Evolutionary conservation across 1,140 invertebrate species (phyloP), one percentile per base, ranked within the genome.

Genomic region (Ooceraea biroi): DNA sequence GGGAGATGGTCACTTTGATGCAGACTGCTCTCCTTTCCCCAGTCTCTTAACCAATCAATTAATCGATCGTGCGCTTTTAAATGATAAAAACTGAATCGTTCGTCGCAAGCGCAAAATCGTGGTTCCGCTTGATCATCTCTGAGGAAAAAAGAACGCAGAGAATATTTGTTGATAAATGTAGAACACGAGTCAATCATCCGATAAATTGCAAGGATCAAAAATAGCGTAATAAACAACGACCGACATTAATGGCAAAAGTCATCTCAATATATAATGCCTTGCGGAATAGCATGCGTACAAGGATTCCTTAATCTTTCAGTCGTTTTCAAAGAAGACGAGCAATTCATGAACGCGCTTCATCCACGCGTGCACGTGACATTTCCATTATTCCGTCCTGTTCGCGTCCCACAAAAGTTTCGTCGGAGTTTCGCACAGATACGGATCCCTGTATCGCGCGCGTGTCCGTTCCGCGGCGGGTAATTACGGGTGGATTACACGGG

Each of bases 391-490:
- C 22, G 41, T 46, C 5, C 36, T 7, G 36, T 7, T 36, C 36
- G 36, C 22, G 17, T n/a, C n/a, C 7, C 17, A 61, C n/a, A 19
- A 66, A 48, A 77, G 8, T 8, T 25, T 46, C 8, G 27, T 41
- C 44, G 36, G 22, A 69, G 36, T 19, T 46, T 46, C 58, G 74
- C 44, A 60, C 44, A 22, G 17, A 12, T 57, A 17, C 46, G 61
- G 19, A 69, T 66, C 73, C 88, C 88, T 90, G 87, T 91, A 90
- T 90, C 87, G 91, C 90, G 91, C 88, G 89, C 90, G 83, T 85
- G 88, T 91, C 90, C 88, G 87, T 92, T 91, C 90, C 89, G 85
- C 90, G 90, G 92, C 92, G 88, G 92, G 91, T 93, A 91, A 93
- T 93, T 93, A 93, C 89, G 89, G 89, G 88, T 92, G 90, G 91